These are phyloP conservation scores for Propithecus perrieri DNA, from an alignment of 2,797 vertebrate species.

Conservation along the genomic window DNA sequence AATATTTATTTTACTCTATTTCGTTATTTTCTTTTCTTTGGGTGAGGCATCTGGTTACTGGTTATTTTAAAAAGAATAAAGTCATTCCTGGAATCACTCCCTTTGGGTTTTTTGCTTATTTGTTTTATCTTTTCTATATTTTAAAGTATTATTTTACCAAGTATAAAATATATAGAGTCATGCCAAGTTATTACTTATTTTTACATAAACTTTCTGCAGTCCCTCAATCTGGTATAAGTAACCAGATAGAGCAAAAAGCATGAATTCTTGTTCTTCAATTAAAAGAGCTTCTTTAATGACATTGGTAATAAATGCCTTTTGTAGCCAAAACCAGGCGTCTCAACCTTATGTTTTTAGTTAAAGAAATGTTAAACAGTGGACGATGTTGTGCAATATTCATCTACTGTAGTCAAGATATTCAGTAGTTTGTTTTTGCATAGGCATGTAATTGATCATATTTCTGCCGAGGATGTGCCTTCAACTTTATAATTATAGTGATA, in stretches of 20 bases:
- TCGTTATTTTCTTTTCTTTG: constrained; percentile 75
- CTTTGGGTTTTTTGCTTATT: constrained; percentile 5
- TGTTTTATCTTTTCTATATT: constrained; percentile 37
- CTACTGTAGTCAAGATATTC: constrained; percentile 62
- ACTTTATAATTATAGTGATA: constrained; percentile 75
- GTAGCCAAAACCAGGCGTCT: constrained; percentile 62
- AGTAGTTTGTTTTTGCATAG: constrained; percentile 57
- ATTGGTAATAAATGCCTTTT: constrained; percentile 56
- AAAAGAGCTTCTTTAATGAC: constrained; percentile 44
- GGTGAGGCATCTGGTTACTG: constrained; percentile 75
- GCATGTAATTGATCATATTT: constrained; percentile 58
- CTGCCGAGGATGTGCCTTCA: constrained; percentile 77
- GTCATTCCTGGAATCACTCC: constrained; percentile 57
- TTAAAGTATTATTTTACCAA: constrained; percentile 52
- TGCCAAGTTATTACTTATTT: constrained; percentile 56
- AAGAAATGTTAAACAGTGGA: constrained; percentile 59
- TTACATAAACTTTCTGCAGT: constrained; percentile 44
- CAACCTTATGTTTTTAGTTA: constrained; percentile 47
- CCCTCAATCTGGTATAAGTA: constrained; percentile 11
- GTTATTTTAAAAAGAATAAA: constrained; percentile 78
- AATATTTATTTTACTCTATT: constrained; percentile 79
- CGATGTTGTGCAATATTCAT: constrained; percentile 66
- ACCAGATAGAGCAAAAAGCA: constrained; percentile 37
- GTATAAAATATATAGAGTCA: constrained; percentile 25
- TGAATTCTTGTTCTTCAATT: constrained; percentile 50